A percentile compares a stretch with the other conserved stretches of the same genome.
phyloP scores from a whole-genome alignment of 1,140 invertebrate species.

The Sycophila sp. region DNA sequence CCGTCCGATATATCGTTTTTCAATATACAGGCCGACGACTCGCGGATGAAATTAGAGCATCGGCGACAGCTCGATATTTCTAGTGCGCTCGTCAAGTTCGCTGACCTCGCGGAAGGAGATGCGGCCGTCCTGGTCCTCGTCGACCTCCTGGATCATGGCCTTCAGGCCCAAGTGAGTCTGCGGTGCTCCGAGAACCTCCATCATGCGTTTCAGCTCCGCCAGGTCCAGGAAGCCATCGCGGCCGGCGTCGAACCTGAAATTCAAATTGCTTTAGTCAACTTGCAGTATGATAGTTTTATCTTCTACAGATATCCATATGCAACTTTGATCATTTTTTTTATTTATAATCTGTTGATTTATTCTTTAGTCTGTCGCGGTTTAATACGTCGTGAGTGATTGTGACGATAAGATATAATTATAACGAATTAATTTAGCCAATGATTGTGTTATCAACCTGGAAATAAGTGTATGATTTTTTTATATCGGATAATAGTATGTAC shows the following conservation, averaged over 20 bases:
- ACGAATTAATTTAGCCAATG: too few relatives aligned
- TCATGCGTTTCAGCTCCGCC: constrained; percentile 92
- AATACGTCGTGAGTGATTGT: too few relatives aligned
- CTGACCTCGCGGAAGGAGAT: constrained; percentile 89
- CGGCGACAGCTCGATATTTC: not conserved
- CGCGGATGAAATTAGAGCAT: constrained; percentile 6
- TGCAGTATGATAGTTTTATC: too few relatives aligned
- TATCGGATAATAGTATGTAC: too few relatives aligned
- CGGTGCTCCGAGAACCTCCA: constrained; percentile 94
- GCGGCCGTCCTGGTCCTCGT: constrained; percentile 88
- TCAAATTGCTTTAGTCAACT: too few relatives aligned
- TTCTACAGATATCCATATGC: too few relatives aligned
- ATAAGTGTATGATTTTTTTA: too few relatives aligned
- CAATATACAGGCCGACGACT: not conserved
- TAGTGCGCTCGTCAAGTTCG: constrained; percentile 16
- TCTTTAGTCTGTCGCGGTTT: too few relatives aligned
- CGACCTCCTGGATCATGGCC: constrained; percentile 93
- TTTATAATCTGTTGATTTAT: too few relatives aligned
- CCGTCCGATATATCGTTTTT: not conserved
- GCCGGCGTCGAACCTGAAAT: constrained; percentile 87
- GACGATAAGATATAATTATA: too few relatives aligned
- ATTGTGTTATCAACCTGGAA: too few relatives aligned
- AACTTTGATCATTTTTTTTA: too few relatives aligned
- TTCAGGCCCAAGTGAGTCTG: constrained; percentile 95
- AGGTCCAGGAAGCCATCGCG: constrained; percentile 89